Evolutionary conservation across 64 coral and sea anemone genomes (phyloP).

Genomic region (Montipora capricornis): DNA sequence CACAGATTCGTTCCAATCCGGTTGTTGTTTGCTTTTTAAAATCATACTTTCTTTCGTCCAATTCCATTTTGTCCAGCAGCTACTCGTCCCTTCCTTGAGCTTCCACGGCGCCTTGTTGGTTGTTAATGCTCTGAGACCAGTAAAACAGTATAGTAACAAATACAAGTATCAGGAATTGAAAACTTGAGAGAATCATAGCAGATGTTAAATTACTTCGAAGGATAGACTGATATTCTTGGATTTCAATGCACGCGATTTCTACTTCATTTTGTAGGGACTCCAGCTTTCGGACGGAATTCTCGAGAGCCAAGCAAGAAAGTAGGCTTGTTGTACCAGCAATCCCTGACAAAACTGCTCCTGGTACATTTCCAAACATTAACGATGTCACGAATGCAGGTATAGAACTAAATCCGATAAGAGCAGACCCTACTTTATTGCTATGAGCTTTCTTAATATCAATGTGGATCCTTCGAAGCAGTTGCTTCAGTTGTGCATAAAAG

Average conservation of each 20-base stretch:
- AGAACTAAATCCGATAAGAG: neutral
- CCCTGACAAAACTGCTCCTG: neutral
- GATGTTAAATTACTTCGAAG: neutral
- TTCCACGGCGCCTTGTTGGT: too few relatives aligned
- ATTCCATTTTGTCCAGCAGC: too few relatives aligned
- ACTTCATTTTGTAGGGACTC: neutral
- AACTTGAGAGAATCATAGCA: too few relatives aligned
- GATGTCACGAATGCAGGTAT: neutral
- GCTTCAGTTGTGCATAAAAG: neutral
- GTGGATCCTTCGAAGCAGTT: neutral
- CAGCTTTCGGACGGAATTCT: neutral
- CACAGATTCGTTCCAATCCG: too few relatives aligned
- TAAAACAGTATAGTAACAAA: too few relatives aligned
- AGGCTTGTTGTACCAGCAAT: neutral
- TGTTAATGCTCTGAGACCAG: too few relatives aligned
- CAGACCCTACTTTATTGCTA: neutral
- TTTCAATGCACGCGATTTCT: neutral
- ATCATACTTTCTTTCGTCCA: too few relatives aligned
- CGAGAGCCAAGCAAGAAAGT: neutral
- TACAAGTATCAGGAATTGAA: too few relatives aligned
- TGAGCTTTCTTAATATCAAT: neutral
- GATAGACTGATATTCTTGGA: neutral
- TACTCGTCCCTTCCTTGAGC: too few relatives aligned
- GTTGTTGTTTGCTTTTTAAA: too few relatives aligned
- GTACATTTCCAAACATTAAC: neutral